Percentiles rank a stretch among this genome's conserved stretches.
Evolutionary conservation across 2,888 invertebrate genomes (phyloP).

Genomic region (Atrina japonica): DNA sequence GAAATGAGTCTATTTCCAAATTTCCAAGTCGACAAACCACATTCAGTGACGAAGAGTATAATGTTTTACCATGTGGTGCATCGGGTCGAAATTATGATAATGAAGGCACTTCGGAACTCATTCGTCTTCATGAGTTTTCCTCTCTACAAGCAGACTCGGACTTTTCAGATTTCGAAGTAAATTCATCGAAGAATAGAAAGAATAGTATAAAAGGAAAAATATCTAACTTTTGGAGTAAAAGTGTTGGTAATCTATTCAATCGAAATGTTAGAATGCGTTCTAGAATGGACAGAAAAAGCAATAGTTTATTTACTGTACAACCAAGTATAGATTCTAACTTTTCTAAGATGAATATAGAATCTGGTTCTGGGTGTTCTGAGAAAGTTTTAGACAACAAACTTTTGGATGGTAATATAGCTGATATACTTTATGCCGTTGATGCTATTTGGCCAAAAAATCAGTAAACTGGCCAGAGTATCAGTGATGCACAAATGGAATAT

Average conservation of each 20-base stretch:
- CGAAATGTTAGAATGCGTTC: constrained; percentile 22
- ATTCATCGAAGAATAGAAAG: constrained; percentile 14
- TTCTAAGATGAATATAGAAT: constrained; percentile 12
- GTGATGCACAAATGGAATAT: too few species aligned
- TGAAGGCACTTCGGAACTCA: constrained; percentile 41
- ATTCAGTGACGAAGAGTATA: constrained; percentile 33
- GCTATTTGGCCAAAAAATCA: constrained; percentile 72
- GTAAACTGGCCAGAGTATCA: too few species aligned
- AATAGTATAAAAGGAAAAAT: constrained; percentile 17
- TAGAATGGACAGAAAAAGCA: constrained; percentile 53
- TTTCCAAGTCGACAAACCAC: constrained; percentile 46
- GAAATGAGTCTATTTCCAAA: not conserved
- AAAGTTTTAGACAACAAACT: constrained; percentile 65
- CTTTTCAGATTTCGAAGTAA: constrained; percentile 1
- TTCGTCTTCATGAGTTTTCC: constrained; percentile 22
- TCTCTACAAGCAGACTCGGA: not conserved
- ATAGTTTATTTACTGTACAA: constrained; percentile 61
- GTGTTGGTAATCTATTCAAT: constrained; percentile 52
- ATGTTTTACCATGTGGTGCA: constrained; percentile 26
- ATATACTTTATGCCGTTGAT: constrained; percentile 69
- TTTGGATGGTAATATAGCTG: constrained; percentile 67
- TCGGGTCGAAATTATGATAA: constrained; percentile 54
- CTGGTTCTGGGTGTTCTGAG: constrained; percentile 26
- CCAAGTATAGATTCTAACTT: constrained; percentile 46
- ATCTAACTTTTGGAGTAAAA: constrained; percentile 43